Base-by-base conservation (phyloP, 2,113 vertebrate species). In the Corythaixoides concolor region DNA sequence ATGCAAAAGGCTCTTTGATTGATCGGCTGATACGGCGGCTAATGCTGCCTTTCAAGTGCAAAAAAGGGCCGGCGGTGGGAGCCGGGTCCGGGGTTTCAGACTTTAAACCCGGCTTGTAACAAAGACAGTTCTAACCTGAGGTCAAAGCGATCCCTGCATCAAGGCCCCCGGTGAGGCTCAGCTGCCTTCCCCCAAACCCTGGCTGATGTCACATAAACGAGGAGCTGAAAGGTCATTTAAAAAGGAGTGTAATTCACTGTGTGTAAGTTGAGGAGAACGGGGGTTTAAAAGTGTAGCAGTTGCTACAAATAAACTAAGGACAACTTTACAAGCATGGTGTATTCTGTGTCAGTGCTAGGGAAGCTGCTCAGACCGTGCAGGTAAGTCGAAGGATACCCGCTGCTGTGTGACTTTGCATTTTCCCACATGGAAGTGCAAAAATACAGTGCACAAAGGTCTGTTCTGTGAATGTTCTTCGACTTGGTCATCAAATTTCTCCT, bases 1-100 rank as follows among this genome's bases (percentile, higher is more conserved):
- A 84, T 52, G 45, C 76, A 75, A 85, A 85, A 78, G 41, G 24
- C 4, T 49, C 66, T 94, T 93, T 91, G 84, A 66, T 50, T 30
- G 72, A 58, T 62, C 4, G 18, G 64, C n/a, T 58, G 84, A 86
- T 88, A 49, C 1, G 43, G 47, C 8, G 10, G 53, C 75, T 88
- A 39, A 72, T 35, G 37, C 55, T 62, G 76, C n/a, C 77, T 95
- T 96, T 95, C 89, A 96, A 94, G 96, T 95, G 94, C 87, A 94
- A 92, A 91, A 55, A 41, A 52, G 56, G 33, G 49, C 47, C 0
- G 2, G 58, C 72, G 9, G 3, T 26, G 68, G 72, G 49, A 95
- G 69, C 55, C 6, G 27, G 24, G 45, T 32, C 55, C 2, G 1
- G 39, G 69, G 26, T 70, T 74, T 75, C 59, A 47, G 50, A 11